These are phyloP conservation scores for Lomographa bimaculata DNA, from an alignment of 2,888 invertebrate genomes.

Conservation along the genomic window DNA sequence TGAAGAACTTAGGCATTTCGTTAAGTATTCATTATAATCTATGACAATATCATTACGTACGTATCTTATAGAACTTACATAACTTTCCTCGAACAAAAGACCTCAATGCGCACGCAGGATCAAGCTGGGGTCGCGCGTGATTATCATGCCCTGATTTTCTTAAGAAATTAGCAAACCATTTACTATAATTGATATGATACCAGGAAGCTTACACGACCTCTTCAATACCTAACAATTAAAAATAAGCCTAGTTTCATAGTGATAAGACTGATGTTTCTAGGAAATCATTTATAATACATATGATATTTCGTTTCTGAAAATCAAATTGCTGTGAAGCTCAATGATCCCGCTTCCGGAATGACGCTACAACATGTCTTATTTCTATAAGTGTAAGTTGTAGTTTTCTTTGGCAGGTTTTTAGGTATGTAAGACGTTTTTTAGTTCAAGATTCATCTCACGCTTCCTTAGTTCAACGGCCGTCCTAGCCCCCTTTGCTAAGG, in stretches of 20 bases:
- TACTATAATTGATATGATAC: slow-evolving; percentile 75
- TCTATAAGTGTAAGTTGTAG: slow-evolving; percentile 36
- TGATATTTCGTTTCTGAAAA: slow-evolving; percentile 46
- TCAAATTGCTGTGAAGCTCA: slow-evolving; percentile 75
- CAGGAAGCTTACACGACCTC: slow-evolving; percentile 71
- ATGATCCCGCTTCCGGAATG: slow-evolving; percentile 69
- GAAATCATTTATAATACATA: slow-evolving; percentile 35
- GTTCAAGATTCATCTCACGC: slow-evolving; percentile 38
- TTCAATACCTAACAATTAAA: slow-evolving; percentile 38
- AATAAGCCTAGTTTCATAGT: slow-evolving; percentile 20
- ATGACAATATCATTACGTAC: no score
- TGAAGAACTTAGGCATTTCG: no score
- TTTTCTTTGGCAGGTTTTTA: slow-evolving; percentile 34
- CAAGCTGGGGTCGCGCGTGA: slow-evolving; percentile 46
- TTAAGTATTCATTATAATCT: no score
- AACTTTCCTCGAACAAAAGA: slow-evolving; percentile 36
- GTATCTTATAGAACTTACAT: no score
- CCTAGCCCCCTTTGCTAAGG: slow-evolving; percentile 60
- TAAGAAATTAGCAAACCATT: slow-evolving; percentile 73
- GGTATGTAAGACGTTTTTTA: slow-evolving; percentile 46
- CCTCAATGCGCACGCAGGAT: slow-evolving; percentile 18
- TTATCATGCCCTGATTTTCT: slow-evolving; percentile 64
- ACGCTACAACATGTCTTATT: slow-evolving; percentile 43
- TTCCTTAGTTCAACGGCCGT: slow-evolving; percentile 75
- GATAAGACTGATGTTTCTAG: slow-evolving; percentile 36